Evolutionary conservation across 2,888 invertebrate species (phyloP), one percentile per base, ranked within the genome.

Genomic region (Lobophora halterata): DNA sequence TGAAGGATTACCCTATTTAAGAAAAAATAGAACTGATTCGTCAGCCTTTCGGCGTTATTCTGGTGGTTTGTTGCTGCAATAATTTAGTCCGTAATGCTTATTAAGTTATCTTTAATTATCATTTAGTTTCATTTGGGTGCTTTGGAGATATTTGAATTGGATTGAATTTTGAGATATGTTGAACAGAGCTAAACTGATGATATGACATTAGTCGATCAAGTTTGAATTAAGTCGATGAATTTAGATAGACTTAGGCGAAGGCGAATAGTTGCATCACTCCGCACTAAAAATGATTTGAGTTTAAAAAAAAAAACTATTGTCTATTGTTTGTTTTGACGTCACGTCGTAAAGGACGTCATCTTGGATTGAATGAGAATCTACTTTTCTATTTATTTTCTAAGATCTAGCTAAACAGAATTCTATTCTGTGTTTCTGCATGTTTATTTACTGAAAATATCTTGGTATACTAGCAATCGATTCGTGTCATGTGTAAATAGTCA

Each of bases 311-410:
- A 38, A 41, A 29, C 10, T 17, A 13, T 9, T 76, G 79, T 80
- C 79, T 82, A 81, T 81, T 77, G 68, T 77, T 76, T 65, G 67
- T 74, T 79, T 79, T 75, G 79, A 85, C 83, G 83, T 50, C 49
- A 49, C 46, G 47, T 83, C 80, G 77, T 61, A 73, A 65, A 70
- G 66, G 80, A 85, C 86, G 86, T 86, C 86, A 85, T 81, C 82
- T 83, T 80, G 77, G 17, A 28, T 25, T 37, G 12, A 71, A 76
- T 77, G 71, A 71, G 73, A 75, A 70, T 63, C 60, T 72, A 71
- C 66, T 79, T 74, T 71, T 73, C 68, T 82, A 79, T 73, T 79
- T 73, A 72, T 72, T 77, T 79, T 77, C 65, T n/a, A n/a, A n/a
- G n/a, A n/a, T 55, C 65, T 68, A 71, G 69, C 60, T 68, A 64